These are phyloP conservation scores for Agrochola lychnidis DNA, from an alignment of 2,888 invertebrate species.

Conservation along the genomic window DNA sequence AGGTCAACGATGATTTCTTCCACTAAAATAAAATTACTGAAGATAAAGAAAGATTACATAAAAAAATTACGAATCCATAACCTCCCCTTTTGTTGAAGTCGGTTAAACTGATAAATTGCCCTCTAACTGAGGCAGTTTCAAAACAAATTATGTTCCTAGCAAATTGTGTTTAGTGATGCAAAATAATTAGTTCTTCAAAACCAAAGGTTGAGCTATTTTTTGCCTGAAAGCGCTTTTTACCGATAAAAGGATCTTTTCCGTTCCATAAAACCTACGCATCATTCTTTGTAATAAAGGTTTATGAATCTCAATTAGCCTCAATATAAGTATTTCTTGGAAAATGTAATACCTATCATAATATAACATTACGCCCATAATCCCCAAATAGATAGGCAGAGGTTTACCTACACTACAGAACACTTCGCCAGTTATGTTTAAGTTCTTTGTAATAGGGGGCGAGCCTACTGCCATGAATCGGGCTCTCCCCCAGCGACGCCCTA, in stretches of 20 bases:
- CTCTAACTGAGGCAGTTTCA: neutral
- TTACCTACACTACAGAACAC: too few species aligned
- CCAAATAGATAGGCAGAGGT: too few species aligned
- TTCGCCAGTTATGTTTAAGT: too few species aligned
- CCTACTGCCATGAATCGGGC: too few species aligned
- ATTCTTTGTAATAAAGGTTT: constrained; percentile 22
- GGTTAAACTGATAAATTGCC: neutral
- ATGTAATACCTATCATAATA: too few species aligned
- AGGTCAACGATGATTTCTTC: neutral
- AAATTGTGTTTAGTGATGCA: constrained; percentile 17
- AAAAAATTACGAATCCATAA: too few species aligned
- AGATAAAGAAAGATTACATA: too few species aligned
- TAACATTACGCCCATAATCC: too few species aligned
- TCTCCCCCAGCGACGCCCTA: too few species aligned
- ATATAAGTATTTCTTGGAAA: neutral
- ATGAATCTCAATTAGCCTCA: neutral
- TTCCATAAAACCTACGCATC: constrained; percentile 1
- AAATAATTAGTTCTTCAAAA: constrained; percentile 20
- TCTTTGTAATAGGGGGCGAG: too few species aligned
- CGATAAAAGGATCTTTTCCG: constrained; percentile 1
- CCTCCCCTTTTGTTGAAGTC: too few species aligned
- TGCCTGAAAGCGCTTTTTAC: neutral
- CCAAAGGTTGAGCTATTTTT: neutral
- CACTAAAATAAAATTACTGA: constrained; percentile 12
- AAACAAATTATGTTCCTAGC: constrained; percentile 19